A percentile compares a stretch with the other conserved stretches of the same genome.
These are phyloP conservation scores for Panthera tigris DNA, from an alignment of 2,113 vertebrate species.

Conservation along the genomic window DNA sequence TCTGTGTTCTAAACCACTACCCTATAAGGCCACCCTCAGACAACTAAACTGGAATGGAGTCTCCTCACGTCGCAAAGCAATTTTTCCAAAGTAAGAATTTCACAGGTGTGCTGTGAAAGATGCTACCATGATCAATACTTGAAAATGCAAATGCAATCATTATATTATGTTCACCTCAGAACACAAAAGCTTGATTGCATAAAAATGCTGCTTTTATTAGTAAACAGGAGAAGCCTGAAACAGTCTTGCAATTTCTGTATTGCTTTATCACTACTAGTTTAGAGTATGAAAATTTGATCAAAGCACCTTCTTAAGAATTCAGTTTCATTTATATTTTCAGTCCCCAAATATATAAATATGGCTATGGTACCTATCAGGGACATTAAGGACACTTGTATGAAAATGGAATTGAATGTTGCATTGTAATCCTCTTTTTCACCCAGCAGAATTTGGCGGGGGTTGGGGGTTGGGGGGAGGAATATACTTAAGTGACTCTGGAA, in stretches of 20 bases:
- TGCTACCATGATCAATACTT: slow-evolving; percentile 76
- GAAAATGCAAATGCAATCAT: slow-evolving; percentile 81
- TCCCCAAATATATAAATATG: slow-evolving; percentile 66
- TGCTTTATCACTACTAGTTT: slow-evolving; percentile 69
- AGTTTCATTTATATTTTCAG: slow-evolving; percentile 74
- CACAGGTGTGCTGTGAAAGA: slow-evolving; percentile 76
- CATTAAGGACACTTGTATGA: slow-evolving; percentile 66
- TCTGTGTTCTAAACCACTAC: not conserved
- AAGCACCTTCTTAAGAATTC: slow-evolving; percentile 72
- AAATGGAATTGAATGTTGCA: slow-evolving; percentile 58
- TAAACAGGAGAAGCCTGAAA: slow-evolving; percentile 70
- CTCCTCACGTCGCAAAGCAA: slow-evolving; percentile 67
- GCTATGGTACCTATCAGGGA: slow-evolving; percentile 50
- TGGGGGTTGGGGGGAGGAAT: not conserved
- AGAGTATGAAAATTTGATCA: slow-evolving; percentile 76
- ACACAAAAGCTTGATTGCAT: slow-evolving; percentile 81
- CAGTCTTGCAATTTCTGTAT: slow-evolving; percentile 52
- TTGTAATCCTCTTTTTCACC: slow-evolving; percentile 62
- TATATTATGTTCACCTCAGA: slow-evolving; percentile 75
- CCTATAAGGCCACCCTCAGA: not conserved
- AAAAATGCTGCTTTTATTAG: slow-evolving; percentile 77
- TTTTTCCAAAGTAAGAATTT: slow-evolving; percentile 73
- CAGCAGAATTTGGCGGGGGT: not conserved
- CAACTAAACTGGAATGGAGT: slow-evolving; percentile 21
- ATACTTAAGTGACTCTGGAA: slow-evolving; percentile 68